Percentiles rank a stretch among this genome's conserved stretches.
Conservation (phyloP, 2,797 vertebrate genomes). For the Alouatta caraya region DNA sequence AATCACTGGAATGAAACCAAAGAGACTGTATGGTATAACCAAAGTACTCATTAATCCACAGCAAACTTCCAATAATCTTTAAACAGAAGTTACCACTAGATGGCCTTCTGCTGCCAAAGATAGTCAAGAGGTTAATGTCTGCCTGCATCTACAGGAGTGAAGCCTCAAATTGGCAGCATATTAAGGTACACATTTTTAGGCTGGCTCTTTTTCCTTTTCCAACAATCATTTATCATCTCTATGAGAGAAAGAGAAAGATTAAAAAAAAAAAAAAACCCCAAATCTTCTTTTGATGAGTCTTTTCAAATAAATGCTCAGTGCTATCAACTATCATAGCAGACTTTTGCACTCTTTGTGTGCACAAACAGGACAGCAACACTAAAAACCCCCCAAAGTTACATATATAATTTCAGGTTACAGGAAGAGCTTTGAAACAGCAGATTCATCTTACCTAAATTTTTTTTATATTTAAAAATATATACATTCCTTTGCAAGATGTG, state of each 20-base stretch:
- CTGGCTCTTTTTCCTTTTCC: neutral
- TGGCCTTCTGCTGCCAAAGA: slow-evolving; percentile 75
- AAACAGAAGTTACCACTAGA: slow-evolving; percentile 79
- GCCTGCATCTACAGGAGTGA: neutral
- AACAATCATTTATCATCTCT: neutral
- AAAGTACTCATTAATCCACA: neutral
- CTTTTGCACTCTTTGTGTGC: neutral
- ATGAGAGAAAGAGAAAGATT: neutral
- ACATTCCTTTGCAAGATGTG: neutral
- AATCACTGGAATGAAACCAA: neutral
- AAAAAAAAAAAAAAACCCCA: neutral
- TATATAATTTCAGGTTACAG: neutral
- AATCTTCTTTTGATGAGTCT: neutral
- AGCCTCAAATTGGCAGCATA: neutral
- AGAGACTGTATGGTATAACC: neutral
- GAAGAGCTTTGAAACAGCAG: slow-evolving; percentile 15
- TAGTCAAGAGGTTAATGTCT: neutral
- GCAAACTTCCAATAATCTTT: neutral
- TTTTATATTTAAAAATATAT: neutral
- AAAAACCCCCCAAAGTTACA: neutral
- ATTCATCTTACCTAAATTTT: slow-evolving; percentile 5
- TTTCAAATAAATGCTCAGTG: neutral
- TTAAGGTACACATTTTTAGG: neutral
- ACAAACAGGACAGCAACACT: neutral
- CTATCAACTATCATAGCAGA: neutral